Conservation (phyloP, 2,888 invertebrate genomes). For the Tachina grossa region DNA sequence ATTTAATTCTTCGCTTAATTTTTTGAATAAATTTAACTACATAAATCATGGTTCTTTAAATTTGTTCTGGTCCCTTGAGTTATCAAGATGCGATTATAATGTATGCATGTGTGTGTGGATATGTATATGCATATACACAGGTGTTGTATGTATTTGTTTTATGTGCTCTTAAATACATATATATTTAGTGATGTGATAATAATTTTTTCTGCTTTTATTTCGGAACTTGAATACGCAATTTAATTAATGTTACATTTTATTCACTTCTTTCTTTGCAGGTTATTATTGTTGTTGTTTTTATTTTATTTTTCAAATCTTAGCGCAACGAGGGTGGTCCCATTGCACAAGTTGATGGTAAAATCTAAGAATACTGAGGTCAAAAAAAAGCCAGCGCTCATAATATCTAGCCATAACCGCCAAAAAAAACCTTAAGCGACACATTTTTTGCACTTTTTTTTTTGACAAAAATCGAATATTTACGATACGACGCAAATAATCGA, state of each 20-base stretch:
- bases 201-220: slow-evolving; percentile 27
- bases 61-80: too few relatives aligned
- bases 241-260: slow-evolving; percentile 45
- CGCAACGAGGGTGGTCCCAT: not conserved
- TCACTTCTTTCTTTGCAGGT: slow-evolving; percentile 31
- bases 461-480: too few relatives aligned
- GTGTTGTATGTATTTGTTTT: not conserved
- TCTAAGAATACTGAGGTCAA: too few relatives aligned
- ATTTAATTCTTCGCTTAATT: too few relatives aligned
- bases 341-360: not conserved
- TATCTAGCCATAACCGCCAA: too few relatives aligned
- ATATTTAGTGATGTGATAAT: slow-evolving; percentile 59
- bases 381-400: too few relatives aligned
- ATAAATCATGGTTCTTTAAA: too few relatives aligned
- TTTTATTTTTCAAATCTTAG: not conserved
- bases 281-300: not conserved
- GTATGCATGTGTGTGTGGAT: not conserved
- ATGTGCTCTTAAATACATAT: slow-evolving; percentile 15
- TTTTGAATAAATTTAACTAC: too few relatives aligned
- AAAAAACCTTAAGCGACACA: too few relatives aligned
- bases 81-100: too few relatives aligned
- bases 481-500: too few relatives aligned
- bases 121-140: not conserved
- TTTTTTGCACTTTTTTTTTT: too few relatives aligned
- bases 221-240: slow-evolving; percentile 60